These are phyloP conservation scores for Parazoanthus darwini DNA, from an alignment of 92 coral and sea anemone species.

Conservation along the genomic window DNA sequence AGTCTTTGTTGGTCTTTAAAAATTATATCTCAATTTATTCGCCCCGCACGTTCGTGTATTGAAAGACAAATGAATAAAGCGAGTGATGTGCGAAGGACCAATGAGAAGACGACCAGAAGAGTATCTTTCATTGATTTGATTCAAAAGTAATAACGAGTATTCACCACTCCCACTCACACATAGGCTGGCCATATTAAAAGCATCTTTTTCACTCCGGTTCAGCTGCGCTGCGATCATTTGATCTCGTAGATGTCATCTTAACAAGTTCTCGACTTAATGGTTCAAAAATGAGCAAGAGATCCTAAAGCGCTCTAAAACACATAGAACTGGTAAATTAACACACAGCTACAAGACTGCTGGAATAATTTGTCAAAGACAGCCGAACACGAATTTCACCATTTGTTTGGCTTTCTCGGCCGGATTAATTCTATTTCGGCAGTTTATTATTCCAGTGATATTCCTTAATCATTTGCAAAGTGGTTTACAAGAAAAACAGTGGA, in stretches of 20 bases:
- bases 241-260: slow-evolving; percentile 59
- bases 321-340: slow-evolving; percentile 5
- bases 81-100: slow-evolving; percentile 42
- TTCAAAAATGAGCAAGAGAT: slow-evolving; percentile 23
- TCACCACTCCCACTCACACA: slow-evolving; percentile 50
- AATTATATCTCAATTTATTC: slow-evolving; percentile 41
- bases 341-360: background rate
- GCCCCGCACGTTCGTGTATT: slow-evolving; percentile 45
- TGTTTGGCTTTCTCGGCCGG: slow-evolving; percentile 41
- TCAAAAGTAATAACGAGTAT: slow-evolving; percentile 29
- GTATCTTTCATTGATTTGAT: slow-evolving; percentile 44
- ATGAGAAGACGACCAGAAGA: slow-evolving; percentile 44
- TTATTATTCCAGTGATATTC: slow-evolving; percentile 34
- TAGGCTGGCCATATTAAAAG: slow-evolving; percentile 10
- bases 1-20: slow-evolving; percentile 53
- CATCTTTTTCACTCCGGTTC: slow-evolving; percentile 29
- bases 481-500: slow-evolving; percentile 20
- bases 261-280: slow-evolving; percentile 63
- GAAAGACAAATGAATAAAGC: slow-evolving; percentile 25
- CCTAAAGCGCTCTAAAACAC: background rate
- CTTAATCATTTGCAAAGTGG: slow-evolving; percentile 45
- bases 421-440: slow-evolving; percentile 20
- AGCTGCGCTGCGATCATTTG: slow-evolving; percentile 61
- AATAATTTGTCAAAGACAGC: slow-evolving; percentile 30
- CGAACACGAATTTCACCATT: slow-evolving; percentile 6